These are phyloP conservation scores for Cyclargus thomasi DNA, from an alignment of 1,140 invertebrate species.

Conservation along the genomic window DNA sequence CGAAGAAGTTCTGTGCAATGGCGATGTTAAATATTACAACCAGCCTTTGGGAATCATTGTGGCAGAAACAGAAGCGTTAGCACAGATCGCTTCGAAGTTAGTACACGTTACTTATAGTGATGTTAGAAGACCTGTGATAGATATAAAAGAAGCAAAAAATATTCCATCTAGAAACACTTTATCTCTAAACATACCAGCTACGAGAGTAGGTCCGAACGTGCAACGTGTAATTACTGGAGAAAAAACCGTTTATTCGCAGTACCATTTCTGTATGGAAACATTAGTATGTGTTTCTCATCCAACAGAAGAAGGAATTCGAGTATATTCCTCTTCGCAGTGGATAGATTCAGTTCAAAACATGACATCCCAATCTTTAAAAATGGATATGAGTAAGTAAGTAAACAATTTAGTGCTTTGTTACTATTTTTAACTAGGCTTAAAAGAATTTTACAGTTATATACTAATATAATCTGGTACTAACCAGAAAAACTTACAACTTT, in stretches of 20 bases:
- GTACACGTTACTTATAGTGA: conserved; percentile 80
- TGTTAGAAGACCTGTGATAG: conserved; percentile 38
- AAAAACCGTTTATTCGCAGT: conserved; percentile 44
- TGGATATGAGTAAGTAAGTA: conserved; percentile 41
- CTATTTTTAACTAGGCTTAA: background rate
- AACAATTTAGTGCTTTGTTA: background rate
- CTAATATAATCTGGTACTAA: no score
- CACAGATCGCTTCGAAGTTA: conserved; percentile 78
- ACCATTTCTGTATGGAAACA: conserved; percentile 71
- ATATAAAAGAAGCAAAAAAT: conserved; percentile 40
- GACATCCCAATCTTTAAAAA: conserved; percentile 74
- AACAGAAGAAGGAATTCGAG: conserved; percentile 78
- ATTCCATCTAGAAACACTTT: conserved; percentile 34
- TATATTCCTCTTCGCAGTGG: conserved; percentile 79
- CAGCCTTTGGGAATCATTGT: conserved; percentile 85
- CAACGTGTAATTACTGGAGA: conserved; percentile 44
- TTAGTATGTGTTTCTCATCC: conserved; percentile 77
- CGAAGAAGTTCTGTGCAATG: conserved; percentile 73
- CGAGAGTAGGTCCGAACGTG: conserved; percentile 41
- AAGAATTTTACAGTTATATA: no score
- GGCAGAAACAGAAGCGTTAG: conserved; percentile 77
- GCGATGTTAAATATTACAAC: conserved; percentile 77
- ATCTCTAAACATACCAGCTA: conserved; percentile 53
- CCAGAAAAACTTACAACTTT: no score
- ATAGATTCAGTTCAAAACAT: conserved; percentile 75